Percentiles rank a stretch among this genome's conserved stretches.
Conservation (phyloP, 2,888 invertebrate species). For the Himalopsyche japonica region DNA sequence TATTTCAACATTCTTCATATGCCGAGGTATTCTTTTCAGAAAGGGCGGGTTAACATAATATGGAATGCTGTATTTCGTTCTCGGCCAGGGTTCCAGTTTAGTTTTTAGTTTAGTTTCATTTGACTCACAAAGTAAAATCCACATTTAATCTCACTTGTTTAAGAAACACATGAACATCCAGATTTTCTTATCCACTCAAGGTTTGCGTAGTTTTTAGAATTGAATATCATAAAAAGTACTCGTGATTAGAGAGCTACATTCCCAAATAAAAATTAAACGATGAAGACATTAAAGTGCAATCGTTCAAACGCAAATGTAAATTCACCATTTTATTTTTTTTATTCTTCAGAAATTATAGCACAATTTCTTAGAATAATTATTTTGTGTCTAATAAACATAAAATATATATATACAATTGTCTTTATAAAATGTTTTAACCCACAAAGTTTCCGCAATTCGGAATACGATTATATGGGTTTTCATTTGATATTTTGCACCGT, state of each 20-base stretch:
- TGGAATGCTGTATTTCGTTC: constrained; percentile 33
- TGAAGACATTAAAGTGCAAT: background rate
- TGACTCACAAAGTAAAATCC: background rate
- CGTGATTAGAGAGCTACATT: background rate
- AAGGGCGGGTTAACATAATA: constrained; percentile 21
- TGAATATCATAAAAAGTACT: background rate
- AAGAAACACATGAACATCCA: background rate
- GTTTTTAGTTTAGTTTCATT: background rate
- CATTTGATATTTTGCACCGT: too few species aligned
- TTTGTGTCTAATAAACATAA: too few species aligned
- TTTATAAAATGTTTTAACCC: too few species aligned
- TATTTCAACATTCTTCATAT: background rate
- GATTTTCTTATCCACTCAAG: background rate
- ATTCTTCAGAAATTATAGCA: too few species aligned
- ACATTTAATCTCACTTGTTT: background rate
- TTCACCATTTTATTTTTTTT: too few species aligned
- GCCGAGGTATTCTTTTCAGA: background rate
- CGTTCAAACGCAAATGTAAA: too few species aligned
- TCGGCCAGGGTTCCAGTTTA: background rate
- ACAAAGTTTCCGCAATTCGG: too few species aligned
- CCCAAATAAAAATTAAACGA: background rate
- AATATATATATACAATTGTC: too few species aligned
- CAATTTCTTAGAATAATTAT: too few species aligned
- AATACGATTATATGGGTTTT: too few species aligned
- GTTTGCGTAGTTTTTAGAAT: background rate